Percentiles rank a stretch among this genome's conserved stretches.
phyloP scores from a whole-genome alignment of 2,797 vertebrate species.

The Huso huso region DNA sequence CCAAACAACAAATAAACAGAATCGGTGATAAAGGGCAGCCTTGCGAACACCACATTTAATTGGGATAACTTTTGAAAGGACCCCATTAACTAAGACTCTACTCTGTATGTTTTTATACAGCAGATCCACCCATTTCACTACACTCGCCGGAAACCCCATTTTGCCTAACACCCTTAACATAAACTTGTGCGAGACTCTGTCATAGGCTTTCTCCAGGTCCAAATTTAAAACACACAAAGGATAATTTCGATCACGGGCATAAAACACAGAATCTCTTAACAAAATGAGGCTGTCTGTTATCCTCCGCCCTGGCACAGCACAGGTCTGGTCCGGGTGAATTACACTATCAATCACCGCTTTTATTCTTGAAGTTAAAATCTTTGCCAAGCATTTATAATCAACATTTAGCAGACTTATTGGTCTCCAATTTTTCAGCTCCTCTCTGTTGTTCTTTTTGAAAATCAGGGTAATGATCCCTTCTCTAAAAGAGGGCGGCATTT shows the following conservation, averaged over 20 bases:
- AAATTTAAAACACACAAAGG: too few relatives aligned
- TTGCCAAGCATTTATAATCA: not conserved
- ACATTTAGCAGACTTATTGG: not conserved
- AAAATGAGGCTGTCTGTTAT: not conserved
- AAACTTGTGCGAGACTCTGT: too few relatives aligned
- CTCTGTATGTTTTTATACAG: too few relatives aligned
- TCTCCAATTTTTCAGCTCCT: conserved; percentile 8
- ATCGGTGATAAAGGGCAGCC: not conserved
- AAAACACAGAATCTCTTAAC: not conserved
- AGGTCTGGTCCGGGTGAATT: not conserved
- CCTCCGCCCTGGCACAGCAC: not conserved
- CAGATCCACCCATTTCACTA: too few relatives aligned
- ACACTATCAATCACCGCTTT: not conserved
- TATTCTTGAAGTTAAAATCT: not conserved
- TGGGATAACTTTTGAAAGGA: too few relatives aligned
- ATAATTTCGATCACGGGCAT: not conserved
- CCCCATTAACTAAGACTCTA: too few relatives aligned
- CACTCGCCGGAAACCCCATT: too few relatives aligned
- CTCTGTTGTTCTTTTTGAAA: too few relatives aligned
- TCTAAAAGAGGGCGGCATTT: too few relatives aligned
- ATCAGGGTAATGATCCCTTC: too few relatives aligned
- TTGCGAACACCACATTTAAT: not conserved
- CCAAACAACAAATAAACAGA: not conserved
- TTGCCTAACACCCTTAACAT: too few relatives aligned
- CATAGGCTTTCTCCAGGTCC: too few relatives aligned